Base-by-base conservation (phyloP, 2,113 vertebrate genomes). In the Chaenocephalus aceratus region DNA sequence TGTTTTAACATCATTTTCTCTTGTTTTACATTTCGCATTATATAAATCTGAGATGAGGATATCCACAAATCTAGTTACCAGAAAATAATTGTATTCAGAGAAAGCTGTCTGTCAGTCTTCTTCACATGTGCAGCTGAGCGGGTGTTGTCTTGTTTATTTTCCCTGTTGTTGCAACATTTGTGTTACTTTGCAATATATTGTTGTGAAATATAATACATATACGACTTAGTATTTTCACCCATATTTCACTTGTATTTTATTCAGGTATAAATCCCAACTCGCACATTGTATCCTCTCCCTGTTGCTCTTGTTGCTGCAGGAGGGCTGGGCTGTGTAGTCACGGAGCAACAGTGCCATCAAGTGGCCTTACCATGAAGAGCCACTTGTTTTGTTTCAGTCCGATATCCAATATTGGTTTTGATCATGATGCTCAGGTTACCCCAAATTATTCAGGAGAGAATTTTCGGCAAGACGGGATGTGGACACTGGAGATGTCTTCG, bases 321-420 rank as follows among this genome's bases (percentile, higher is more conserved):
- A 58, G 21, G 45, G 68, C 57, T 51, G 52, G 21, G 57, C 1
- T 23, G 18, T 3, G 67, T 26, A 90, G 90, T 44, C 49, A 9
- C 91, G 91, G 96, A 94, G 91, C 94, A 91, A 96, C 94, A 97
- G 94, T 95, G 93, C 97, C 97, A 96, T 91, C 97, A 95, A 83
- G 94, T 95, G 97, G 97, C 76, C 34, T 0, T 3, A 7, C 67
- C 44, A 0, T 21, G 82, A 86, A 93, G 52, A 41, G 2, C 86
- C 10, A 36, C 44, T 72, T 84, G 81, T 91, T 91, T 86, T 80
- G 54, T 81, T 67, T 60, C 44, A 13, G 26, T 21, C 36, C 48
- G 34, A 53, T 51, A 4, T 12, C 16, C 52, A 14, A 11, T 80
- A 14, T n/a, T 61, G 44, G 62, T 73, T 89, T 86, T 86, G 72